phyloP scores from a whole-genome alignment of 2,888 invertebrate genomes.

The Loripinus fragilis region DNA sequence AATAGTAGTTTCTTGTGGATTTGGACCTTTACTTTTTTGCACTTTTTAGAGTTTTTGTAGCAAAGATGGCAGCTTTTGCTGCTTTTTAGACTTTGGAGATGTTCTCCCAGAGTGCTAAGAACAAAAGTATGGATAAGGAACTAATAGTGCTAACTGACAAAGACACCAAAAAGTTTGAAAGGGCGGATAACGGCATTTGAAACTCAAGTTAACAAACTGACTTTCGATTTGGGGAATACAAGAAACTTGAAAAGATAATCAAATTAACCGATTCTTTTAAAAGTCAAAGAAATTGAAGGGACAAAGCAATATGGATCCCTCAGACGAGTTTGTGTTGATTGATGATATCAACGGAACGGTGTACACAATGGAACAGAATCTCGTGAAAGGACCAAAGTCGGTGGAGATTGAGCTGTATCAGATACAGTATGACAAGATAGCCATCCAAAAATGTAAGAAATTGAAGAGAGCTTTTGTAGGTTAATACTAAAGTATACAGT shows the following conservation, averaged over 20 bases:
- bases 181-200: background rate
- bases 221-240: too few species aligned
- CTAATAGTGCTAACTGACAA: constrained; percentile 54
- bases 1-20: too few species aligned
- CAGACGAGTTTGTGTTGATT: constrained; percentile 58
- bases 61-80: constrained; percentile 3
- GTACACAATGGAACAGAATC: constrained; percentile 50
- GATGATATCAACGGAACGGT: constrained; percentile 47
- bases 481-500: too few species aligned
- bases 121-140: constrained; percentile 31
- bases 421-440: constrained; percentile 23
- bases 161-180: constrained; percentile 41
- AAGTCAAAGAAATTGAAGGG: background rate
- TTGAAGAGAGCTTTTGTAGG: too few species aligned
- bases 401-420: constrained; percentile 43
- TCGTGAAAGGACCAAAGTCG: constrained; percentile 19
- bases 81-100: constrained; percentile 2
- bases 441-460: too few species aligned
- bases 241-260: background rate
- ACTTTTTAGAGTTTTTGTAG: background rate
- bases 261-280: background rate
- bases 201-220: background rate
- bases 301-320: constrained; percentile 35
- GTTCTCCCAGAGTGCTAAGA: constrained; percentile 8
- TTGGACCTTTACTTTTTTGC: background rate